A percentile compares a stretch with the other conserved stretches of the same genome.
phyloP scores from a whole-genome alignment of 2,888 invertebrate genomes.

The Syrista parreyssii region DNA sequence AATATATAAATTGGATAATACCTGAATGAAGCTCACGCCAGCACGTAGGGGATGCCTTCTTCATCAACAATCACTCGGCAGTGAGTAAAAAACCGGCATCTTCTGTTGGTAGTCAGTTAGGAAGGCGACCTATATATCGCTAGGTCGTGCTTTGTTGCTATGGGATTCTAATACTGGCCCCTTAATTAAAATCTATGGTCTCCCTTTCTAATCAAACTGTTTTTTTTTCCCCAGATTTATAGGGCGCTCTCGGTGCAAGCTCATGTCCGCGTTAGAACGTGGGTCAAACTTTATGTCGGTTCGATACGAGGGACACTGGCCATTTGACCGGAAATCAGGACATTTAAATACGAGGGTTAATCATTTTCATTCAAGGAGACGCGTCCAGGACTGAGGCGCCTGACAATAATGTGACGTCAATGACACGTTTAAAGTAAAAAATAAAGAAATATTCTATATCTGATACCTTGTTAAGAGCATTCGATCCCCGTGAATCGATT shows the following conservation, averaged over 20 bases:
- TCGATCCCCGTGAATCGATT: neutral
- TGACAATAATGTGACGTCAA: neutral
- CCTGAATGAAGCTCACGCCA: conserved; percentile 69
- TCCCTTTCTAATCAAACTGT: conserved; percentile 11
- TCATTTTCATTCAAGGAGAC: neutral
- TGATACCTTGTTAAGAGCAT: neutral
- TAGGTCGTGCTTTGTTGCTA: conserved; percentile 64
- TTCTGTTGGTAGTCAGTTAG: conserved; percentile 66
- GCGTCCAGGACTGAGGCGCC: neutral
- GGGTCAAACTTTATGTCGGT: neutral
- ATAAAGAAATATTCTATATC: neutral
- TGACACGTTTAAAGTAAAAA: neutral
- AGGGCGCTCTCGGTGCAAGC: conserved; percentile 37
- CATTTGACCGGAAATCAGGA: conserved; percentile 27
- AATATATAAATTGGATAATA: conserved; percentile 72
- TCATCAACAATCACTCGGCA: conserved; percentile 66
- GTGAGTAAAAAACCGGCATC: conserved; percentile 66
- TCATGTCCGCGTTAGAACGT: conserved; percentile 40
- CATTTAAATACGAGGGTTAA: neutral
- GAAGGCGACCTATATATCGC: conserved; percentile 64
- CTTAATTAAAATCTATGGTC: conserved; percentile 15
- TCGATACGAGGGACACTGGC: conserved; percentile 32
- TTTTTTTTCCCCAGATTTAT: conserved; percentile 27
- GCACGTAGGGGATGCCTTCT: conserved; percentile 66
- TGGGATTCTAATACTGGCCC: conserved; percentile 53